Conservation (phyloP, 2,888 invertebrate genomes). For the Aspidiotus rigidus region DNA sequence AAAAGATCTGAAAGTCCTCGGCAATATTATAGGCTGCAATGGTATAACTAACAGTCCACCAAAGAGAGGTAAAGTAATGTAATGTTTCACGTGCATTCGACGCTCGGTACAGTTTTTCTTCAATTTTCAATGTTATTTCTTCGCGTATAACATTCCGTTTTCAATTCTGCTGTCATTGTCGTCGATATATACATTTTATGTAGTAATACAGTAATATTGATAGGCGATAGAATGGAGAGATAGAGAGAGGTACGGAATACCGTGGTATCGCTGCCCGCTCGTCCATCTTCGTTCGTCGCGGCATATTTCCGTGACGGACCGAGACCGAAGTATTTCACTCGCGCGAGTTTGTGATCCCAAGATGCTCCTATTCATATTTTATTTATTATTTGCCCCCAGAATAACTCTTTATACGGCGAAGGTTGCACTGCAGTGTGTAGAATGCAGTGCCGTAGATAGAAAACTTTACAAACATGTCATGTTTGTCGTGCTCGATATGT, state of each 20-base stretch:
- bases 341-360: background rate
- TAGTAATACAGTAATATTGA: background rate
- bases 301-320: background rate
- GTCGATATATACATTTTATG: background rate
- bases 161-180: conserved; percentile 4
- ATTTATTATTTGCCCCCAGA: background rate
- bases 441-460: too few relatives aligned
- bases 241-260: background rate
- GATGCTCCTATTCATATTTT: conserved; percentile 4
- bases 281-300: too few relatives aligned
- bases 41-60: background rate
- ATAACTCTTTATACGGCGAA: too few relatives aligned
- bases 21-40: background rate
- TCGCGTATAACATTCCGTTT: conserved; percentile 1
- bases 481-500: too few relatives aligned
- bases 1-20: background rate
- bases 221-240: background rate
- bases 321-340: background rate
- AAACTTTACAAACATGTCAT: too few relatives aligned
- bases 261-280: background rate
- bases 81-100: too few relatives aligned
- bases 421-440: too few relatives aligned
- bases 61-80: background rate
- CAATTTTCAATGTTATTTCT: background rate
- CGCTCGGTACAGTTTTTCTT: background rate